phyloP scores from a whole-genome alignment of 2,113 vertebrate species.

The Brienomyrus longianalis region DNA sequence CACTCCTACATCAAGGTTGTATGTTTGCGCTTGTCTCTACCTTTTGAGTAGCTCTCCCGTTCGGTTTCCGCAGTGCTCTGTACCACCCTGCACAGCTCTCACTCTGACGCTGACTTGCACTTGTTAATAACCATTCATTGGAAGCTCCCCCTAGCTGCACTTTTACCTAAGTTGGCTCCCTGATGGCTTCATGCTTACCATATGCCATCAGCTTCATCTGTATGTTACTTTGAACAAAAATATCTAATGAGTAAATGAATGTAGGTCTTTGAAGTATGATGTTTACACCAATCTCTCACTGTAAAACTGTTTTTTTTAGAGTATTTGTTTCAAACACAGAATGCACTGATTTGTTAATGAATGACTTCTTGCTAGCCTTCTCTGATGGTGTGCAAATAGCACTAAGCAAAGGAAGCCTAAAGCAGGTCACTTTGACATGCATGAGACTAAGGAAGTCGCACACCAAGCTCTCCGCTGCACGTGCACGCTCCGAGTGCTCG shows the following conservation, averaged over 20 bases:
- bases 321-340: not conserved
- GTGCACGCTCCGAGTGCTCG: not conserved
- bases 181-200: not conserved
- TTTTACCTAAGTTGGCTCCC: not conserved
- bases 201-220: not conserved
- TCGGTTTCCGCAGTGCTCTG: conserved; percentile 30
- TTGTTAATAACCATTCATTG: not conserved
- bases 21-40: not conserved
- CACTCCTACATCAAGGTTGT: conserved; percentile 81
- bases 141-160: not conserved
- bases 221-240: not conserved
- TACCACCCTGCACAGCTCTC: not conserved
- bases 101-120: not conserved
- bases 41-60: not conserved
- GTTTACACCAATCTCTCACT: not conserved
- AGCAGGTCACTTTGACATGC: not conserved
- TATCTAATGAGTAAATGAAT: not conserved
- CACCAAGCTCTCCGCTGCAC: not conserved
- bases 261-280: not conserved
- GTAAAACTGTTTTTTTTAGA: not conserved
- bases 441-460: not conserved
- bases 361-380: not conserved
- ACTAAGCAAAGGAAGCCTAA: not conserved
- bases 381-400: not conserved
- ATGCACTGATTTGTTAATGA: not conserved